A percentile compares a stretch with the other conserved stretches of the same genome.
Evolutionary conservation across 2,888 invertebrate species (phyloP).

Genomic region (Chymomyza amoena): DNA sequence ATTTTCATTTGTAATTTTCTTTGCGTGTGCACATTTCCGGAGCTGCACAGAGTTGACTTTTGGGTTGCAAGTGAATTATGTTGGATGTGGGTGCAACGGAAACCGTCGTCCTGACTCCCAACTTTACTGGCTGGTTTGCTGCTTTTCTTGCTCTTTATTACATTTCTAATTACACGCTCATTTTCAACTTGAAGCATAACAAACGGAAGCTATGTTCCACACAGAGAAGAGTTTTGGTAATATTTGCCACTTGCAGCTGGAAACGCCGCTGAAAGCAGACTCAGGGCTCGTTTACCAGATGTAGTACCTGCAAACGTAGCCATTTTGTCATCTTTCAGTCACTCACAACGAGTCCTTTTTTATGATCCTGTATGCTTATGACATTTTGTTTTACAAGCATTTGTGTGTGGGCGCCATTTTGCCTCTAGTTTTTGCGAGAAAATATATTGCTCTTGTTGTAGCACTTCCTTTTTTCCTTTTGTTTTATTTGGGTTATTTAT

Average conservation of each 20-base stretch:
- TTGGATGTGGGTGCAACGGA: not conserved
- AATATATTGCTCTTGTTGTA: slow-evolving; percentile 14
- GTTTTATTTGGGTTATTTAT: not conserved
- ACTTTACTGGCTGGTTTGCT: slow-evolving; percentile 16
- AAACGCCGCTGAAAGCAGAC: slow-evolving; percentile 27
- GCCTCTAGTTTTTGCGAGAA: slow-evolving; percentile 41
- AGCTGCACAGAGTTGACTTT: slow-evolving; percentile 49
- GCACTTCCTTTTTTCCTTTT: not conserved
- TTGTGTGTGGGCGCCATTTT: slow-evolving; percentile 23
- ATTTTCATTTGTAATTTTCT: slow-evolving; percentile 61
- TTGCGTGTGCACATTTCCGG: slow-evolving; percentile 62
- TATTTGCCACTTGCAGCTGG: not conserved
- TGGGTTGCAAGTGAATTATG: slow-evolving; percentile 18
- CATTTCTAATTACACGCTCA: slow-evolving; percentile 66
- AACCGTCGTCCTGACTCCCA: not conserved
- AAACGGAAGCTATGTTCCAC: slow-evolving; percentile 36
- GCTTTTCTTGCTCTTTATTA: slow-evolving; percentile 40
- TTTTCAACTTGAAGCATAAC: slow-evolving; percentile 54
- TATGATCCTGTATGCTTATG: slow-evolving; percentile 46
- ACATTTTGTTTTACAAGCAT: slow-evolving; percentile 35
- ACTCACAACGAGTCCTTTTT: slow-evolving; percentile 25
- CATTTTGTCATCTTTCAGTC: not conserved
- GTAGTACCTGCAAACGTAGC: not conserved
- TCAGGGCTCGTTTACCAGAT: not conserved
- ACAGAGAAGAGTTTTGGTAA: not conserved